Evolutionary conservation across 2,797 vertebrate genomes (phyloP).

Genomic region (Thamnophis elegans): DNA sequence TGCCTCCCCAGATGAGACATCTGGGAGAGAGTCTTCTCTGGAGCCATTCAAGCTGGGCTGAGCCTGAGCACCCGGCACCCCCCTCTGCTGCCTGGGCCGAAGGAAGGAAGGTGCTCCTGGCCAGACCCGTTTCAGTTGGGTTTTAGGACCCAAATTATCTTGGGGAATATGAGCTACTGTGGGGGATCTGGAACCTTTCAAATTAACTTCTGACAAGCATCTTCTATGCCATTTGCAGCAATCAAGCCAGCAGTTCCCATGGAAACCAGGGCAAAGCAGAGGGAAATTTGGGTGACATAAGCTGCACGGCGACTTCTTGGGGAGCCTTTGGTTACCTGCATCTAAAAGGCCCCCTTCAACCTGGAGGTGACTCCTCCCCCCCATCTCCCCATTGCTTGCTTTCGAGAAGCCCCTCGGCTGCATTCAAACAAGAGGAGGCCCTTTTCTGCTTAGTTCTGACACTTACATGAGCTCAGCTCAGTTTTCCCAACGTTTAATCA

Average conservation of each 20-base stretch:
- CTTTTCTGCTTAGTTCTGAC: neutral
- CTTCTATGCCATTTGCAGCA: slow-evolving; percentile 16
- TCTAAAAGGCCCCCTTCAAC: neutral
- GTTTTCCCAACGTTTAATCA: neutral
- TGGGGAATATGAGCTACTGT: neutral
- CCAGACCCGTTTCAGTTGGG: neutral
- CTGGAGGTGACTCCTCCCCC: neutral
- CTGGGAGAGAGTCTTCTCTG: neutral
- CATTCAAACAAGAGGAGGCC: neutral
- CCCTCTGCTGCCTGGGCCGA: neutral
- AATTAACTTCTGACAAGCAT: slow-evolving; percentile 36
- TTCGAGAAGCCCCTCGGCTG: neutral
- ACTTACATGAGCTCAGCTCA: neutral
- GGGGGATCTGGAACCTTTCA: neutral
- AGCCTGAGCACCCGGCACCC: neutral
- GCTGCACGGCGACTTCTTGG: accelerated
- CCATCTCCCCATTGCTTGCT: neutral
- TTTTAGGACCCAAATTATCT: neutral
- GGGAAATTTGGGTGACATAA: neutral
- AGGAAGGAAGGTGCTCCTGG: neutral
- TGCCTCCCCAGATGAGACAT: neutral
- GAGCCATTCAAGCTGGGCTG: neutral
- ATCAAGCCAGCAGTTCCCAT: slow-evolving; percentile 62
- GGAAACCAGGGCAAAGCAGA: slow-evolving; percentile 55
- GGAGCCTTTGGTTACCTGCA: accelerated